phyloP scores from a whole-genome alignment of 64 coral and sea anemone genomes.

The Trachythela sp. region DNA sequence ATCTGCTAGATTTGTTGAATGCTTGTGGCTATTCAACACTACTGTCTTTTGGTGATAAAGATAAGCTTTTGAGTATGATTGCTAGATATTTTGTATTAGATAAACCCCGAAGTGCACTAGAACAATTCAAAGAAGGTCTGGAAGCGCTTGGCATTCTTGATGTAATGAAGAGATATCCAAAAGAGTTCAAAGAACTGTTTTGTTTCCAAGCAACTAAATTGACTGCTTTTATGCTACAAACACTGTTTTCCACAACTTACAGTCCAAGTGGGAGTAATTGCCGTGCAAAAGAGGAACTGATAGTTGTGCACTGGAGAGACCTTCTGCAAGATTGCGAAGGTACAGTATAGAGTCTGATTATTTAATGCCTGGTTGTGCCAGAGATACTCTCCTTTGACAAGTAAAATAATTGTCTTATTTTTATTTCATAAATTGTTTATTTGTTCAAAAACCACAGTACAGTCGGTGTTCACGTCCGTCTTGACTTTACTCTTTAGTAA shows the following conservation, averaged over 20 bases:
- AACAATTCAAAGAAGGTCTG: slow-evolving; percentile 7
- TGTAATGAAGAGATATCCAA: not conserved
- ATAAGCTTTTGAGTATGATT: not conserved
- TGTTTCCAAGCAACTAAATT: slow-evolving; percentile 8
- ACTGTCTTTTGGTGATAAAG: not conserved
- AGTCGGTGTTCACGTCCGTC: not conserved
- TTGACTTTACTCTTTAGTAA: not conserved
- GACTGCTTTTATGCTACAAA: not conserved
- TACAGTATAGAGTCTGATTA: not conserved
- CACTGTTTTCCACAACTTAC: not conserved
- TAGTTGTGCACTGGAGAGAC: slow-evolving; percentile 8
- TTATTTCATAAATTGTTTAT: not conserved
- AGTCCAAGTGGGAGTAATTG: not conserved
- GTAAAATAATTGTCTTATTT: not conserved
- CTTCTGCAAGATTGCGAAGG: not conserved
- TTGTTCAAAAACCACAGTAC: not conserved
- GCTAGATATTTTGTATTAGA: not conserved
- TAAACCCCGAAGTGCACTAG: not conserved
- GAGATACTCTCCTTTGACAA: not conserved
- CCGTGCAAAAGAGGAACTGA: not conserved
- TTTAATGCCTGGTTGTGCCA: not conserved
- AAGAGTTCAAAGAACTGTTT: not conserved
- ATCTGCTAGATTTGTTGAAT: not conserved
- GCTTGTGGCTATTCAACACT: not conserved
- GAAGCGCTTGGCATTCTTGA: not conserved